Evolutionary conservation across 1,140 invertebrate species (phyloP).

Genomic region (Hermetia illucens): DNA sequence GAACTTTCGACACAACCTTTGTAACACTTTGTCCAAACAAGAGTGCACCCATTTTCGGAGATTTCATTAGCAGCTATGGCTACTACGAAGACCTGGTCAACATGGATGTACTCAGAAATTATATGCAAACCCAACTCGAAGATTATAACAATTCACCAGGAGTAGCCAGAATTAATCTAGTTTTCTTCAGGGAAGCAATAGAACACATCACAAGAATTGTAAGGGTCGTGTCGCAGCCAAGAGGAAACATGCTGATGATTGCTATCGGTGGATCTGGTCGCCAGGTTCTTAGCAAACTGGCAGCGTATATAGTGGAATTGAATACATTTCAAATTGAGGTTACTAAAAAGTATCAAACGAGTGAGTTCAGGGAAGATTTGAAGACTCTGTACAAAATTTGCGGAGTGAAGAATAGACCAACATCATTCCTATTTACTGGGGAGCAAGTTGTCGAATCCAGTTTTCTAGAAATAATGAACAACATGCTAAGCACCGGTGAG

Average conservation of each 20-base stretch:
- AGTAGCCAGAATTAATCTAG: conserved; percentile 59
- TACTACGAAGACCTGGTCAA: conserved; percentile 65
- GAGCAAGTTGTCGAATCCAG: conserved; percentile 65
- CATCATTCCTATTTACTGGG: conserved; percentile 70
- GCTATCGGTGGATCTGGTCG: conserved; percentile 79
- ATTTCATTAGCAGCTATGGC: conserved; percentile 58
- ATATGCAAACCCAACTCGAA: conserved; percentile 51
- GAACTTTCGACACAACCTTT: conserved; percentile 62
- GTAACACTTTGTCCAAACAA: conserved; percentile 65
- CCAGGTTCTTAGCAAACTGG: conserved; percentile 58
- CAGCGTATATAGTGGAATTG: conserved; percentile 65
- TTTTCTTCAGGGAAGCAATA: conserved; percentile 70
- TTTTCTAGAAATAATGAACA: conserved; percentile 79
- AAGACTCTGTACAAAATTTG: conserved; percentile 57
- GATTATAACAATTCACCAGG: conserved; percentile 68
- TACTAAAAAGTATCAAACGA: conserved; percentile 55
- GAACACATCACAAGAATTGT: conserved; percentile 69
- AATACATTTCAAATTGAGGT: conserved; percentile 63
- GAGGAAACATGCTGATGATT: conserved; percentile 69
- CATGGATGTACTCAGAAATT: conserved; percentile 40
- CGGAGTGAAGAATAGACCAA: conserved; percentile 58
- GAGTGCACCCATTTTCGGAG: conserved; percentile 58
- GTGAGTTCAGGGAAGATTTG: conserved; percentile 71
- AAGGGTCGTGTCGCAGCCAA: conserved; percentile 65
- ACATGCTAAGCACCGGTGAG: conserved; percentile 72